Percentiles rank a stretch among this genome's conserved stretches.
Conservation (phyloP, 2,797 vertebrate genomes). For the Centroberyx gerrardi region DNA sequence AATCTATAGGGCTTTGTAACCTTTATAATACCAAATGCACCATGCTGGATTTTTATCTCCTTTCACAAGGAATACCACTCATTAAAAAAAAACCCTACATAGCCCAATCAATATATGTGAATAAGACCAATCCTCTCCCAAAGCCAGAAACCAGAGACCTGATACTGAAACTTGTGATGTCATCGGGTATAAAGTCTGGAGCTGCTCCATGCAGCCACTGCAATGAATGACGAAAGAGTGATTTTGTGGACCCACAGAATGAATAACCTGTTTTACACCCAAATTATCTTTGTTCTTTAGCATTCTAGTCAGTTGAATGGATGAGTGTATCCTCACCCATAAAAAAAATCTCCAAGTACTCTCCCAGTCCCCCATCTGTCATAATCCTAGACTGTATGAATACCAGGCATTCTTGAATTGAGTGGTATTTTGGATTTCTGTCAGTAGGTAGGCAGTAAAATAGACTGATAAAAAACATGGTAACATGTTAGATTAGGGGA, state of each 20-base stretch:
- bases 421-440: neutral
- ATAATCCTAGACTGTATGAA: constrained; percentile 10
- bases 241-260: constrained; percentile 43
- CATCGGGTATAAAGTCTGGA: constrained; percentile 23
- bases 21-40: neutral
- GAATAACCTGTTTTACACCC: constrained; percentile 32
- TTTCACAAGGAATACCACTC: neutral
- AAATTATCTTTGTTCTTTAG: constrained; percentile 10
- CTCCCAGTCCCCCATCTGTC: neutral
- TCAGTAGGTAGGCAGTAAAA: neutral
- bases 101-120: neutral
- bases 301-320: constrained; percentile 22
- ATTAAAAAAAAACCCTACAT: no score
- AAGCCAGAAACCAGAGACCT: constrained; percentile 46
- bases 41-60: neutral
- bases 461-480: neutral
- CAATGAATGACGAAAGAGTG: constrained; percentile 33
- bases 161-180: constrained; percentile 37
- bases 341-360: no score
- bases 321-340: no score
- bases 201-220: constrained; percentile 16
- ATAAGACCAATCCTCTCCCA: neutral
- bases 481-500: no score
- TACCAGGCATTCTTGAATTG: neutral
- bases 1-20: neutral